phyloP scores from a whole-genome alignment of 2,797 vertebrate genomes.

The Acanthis flammea region DNA sequence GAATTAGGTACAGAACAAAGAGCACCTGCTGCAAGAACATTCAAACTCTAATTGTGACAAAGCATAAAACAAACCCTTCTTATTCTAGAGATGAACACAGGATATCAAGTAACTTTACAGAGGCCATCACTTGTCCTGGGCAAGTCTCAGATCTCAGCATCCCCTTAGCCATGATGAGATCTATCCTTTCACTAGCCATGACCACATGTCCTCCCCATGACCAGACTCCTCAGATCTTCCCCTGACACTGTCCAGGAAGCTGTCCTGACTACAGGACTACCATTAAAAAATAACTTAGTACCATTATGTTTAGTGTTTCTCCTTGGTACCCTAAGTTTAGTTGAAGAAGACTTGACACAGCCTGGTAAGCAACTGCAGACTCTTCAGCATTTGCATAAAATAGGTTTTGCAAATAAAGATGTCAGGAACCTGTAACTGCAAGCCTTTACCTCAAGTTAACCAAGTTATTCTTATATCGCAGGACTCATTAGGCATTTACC shows the following conservation, averaged over 20 bases:
- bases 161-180: not conserved
- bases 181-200: not conserved
- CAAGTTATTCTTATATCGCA: not conserved
- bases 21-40: not conserved
- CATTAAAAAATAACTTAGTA: not conserved
- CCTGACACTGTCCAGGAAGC: not conserved
- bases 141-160: not conserved
- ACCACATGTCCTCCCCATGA: not conserved
- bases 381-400: not conserved
- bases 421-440: not conserved
- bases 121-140: not conserved
- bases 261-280: not conserved
- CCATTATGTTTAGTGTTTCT: not conserved
- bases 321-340: not conserved
- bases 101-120: not conserved
- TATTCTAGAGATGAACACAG: not conserved
- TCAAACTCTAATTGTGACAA: not conserved
- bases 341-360: not conserved
- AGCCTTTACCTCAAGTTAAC: not conserved
- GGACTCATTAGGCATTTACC: constrained; percentile 73
- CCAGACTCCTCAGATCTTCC: not conserved
- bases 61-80: not conserved
- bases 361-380: not conserved
- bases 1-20: not conserved
- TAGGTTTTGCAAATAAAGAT: not conserved